Evolutionary conservation across 2,113 vertebrate species (phyloP).

Genomic region (Amblyornis subalaris): DNA sequence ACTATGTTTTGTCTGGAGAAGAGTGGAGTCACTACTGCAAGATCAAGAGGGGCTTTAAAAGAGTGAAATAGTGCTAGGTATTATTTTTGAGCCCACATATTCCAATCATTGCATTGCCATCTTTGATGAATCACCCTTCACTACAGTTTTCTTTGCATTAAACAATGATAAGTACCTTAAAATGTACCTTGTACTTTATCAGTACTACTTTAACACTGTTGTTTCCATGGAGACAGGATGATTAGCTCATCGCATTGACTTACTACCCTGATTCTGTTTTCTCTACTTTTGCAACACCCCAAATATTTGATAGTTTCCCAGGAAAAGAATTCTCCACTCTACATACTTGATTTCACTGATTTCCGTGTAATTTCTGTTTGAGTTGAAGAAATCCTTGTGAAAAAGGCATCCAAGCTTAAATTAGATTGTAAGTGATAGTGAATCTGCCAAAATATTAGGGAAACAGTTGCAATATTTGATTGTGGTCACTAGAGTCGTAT

Average conservation of each 20-base stretch:
- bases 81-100: neutral
- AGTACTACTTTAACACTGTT: neutral
- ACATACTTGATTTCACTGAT: neutral
- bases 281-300: neutral
- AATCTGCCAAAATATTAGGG: neutral
- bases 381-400: neutral
- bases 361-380: neutral
- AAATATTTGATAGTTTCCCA: neutral
- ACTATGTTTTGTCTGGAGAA: neutral
- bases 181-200: neutral
- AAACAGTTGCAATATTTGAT: neutral
- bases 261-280: neutral
- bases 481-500: neutral
- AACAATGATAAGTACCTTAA: neutral
- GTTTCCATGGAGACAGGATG: slow-evolving; percentile 15
- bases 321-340: neutral
- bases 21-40: neutral
- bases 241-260: neutral
- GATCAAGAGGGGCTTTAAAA: neutral
- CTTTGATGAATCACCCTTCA: neutral
- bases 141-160: neutral
- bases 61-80: neutral
- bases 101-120: neutral
- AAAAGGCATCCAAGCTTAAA: neutral
- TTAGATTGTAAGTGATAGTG: neutral